Evolutionary conservation across 1,140 invertebrate species (phyloP).

Genomic region (Platyscapa corneri): DNA sequence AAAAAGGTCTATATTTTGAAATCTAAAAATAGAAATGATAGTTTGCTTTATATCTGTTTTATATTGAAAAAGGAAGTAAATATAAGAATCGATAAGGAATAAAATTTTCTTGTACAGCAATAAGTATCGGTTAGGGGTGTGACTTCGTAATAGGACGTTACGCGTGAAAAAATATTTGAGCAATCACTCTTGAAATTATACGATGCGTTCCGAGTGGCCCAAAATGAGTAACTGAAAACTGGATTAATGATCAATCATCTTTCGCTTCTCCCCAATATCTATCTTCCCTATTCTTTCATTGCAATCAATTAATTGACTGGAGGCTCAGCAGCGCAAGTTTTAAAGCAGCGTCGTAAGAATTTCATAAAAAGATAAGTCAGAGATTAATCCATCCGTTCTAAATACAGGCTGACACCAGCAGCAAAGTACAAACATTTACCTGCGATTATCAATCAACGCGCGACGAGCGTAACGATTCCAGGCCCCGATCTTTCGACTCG

Average conservation of each 20-base stretch:
- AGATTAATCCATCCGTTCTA: slow-evolving; percentile 31
- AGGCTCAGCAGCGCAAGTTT: neutral
- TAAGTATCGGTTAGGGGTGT: neutral
- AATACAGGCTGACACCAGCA: slow-evolving; percentile 17
- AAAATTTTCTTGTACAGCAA: neutral
- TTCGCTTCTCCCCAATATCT: neutral
- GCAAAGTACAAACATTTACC: neutral
- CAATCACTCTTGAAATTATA: neutral
- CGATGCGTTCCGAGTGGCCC: neutral
- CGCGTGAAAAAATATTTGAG: neutral
- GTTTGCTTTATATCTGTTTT: neutral
- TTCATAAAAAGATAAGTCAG: neutral
- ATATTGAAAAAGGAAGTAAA: neutral
- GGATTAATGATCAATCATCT: slow-evolving; percentile 13
- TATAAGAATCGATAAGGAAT: too few relatives aligned
- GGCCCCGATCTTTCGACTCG: neutral
- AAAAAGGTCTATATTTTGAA: neutral
- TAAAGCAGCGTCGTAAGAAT: neutral
- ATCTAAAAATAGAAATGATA: neutral
- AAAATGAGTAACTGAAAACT: neutral
- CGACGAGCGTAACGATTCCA: neutral
- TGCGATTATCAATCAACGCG: slow-evolving; percentile 26
- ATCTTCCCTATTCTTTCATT: slow-evolving; percentile 11
- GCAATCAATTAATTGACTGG: slow-evolving; percentile 17
- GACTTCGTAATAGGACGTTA: neutral